phyloP scores from a whole-genome alignment of 2,888 invertebrate genomes.

The Parasteatoda lunata region DNA sequence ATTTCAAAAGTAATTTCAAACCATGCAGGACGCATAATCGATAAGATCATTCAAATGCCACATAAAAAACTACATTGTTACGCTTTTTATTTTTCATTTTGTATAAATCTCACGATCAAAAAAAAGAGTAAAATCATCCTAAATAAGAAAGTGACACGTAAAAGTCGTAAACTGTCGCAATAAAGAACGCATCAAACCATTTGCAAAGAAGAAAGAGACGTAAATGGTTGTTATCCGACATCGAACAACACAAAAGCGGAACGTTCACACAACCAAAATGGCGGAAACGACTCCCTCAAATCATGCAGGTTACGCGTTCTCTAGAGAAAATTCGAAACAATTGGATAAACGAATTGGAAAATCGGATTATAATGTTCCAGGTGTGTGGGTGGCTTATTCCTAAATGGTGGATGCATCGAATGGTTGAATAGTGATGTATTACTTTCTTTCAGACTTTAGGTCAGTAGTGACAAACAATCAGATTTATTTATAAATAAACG shows the following conservation, averaged over 20 bases:
- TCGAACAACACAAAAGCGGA: constrained; percentile 16
- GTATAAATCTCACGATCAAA: background rate
- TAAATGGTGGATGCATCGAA: constrained; percentile 1
- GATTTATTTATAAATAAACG: too few relatives aligned
- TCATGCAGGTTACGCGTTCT: constrained; percentile 17
- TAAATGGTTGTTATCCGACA: constrained; percentile 4
- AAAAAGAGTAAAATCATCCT: background rate
- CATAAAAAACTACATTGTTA: too few relatives aligned
- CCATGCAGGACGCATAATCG: too few relatives aligned
- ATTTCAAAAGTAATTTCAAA: too few relatives aligned
- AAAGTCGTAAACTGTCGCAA: background rate
- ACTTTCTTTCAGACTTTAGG: background rate
- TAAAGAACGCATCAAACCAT: background rate
- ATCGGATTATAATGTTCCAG: constrained; percentile 19
- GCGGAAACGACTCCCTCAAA: constrained; percentile 37
- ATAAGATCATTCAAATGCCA: too few relatives aligned
- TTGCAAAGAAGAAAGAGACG: background rate
- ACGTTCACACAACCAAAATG: constrained; percentile 34
- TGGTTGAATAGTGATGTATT: background rate
- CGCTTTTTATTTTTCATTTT: background rate
- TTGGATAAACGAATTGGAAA: constrained; percentile 18
- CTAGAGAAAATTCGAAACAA: constrained; percentile 43
- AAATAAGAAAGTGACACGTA: background rate
- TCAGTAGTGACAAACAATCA: constrained; percentile 7
- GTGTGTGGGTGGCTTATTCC: constrained; percentile 24